Evolutionary conservation across 2,888 invertebrate species (phyloP).

Genomic region (Myopa tessellatipennis): DNA sequence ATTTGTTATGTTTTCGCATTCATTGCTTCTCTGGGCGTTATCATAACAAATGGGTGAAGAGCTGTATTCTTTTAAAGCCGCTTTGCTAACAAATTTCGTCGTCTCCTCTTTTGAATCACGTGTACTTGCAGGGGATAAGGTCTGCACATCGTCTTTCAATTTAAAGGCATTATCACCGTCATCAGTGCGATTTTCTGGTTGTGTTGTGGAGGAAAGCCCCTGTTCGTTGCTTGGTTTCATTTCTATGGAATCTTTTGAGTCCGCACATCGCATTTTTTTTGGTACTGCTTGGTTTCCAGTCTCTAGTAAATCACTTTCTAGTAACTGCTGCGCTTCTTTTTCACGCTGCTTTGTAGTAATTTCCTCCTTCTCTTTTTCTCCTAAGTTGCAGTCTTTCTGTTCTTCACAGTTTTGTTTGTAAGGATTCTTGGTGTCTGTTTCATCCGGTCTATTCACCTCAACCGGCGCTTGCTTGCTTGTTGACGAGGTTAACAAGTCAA

Average conservation of each 20-base stretch:
- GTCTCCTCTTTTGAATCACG: constrained; percentile 22
- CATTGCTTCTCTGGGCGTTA: neutral
- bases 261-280: constrained; percentile 15
- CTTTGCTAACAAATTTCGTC: constrained; percentile 42
- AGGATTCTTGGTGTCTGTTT: neutral
- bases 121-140: neutral
- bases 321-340: constrained; percentile 26
- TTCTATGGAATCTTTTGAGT: constrained; percentile 31
- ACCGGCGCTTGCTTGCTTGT: neutral
- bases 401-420: constrained; percentile 10
- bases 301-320: neutral
- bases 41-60: constrained; percentile 17
- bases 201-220: neutral
- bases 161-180: too few relatives aligned
- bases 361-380: constrained; percentile 15
- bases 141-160: constrained; percentile 32
- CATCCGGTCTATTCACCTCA: neutral
- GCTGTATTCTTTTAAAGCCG: constrained; percentile 43
- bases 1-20: neutral
- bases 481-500: constrained; percentile 18
- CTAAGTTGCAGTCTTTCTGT: constrained; percentile 2
- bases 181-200: constrained; percentile 7
- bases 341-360: constrained; percentile 29
- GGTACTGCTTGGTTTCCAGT: constrained; percentile 7
- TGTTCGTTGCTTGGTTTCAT: constrained; percentile 37